Conservation (phyloP, 2,797 vertebrate species). For the Neosalanx taihuensis region DNA sequence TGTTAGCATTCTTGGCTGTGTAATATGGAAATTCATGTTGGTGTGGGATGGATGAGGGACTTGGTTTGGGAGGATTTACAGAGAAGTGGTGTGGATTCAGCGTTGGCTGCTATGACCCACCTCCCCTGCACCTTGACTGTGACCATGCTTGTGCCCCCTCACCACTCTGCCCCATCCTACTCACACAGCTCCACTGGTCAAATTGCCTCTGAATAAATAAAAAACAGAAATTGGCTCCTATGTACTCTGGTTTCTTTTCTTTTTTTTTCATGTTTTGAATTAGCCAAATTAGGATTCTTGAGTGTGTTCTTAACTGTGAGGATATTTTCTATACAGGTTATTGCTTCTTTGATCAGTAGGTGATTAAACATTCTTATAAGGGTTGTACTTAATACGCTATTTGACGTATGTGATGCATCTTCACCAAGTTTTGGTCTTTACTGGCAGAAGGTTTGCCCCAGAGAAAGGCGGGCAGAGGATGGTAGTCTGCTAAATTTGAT, state of each 20-base stretch:
- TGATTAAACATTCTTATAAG: no score
- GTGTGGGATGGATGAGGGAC: slow-evolving; percentile 85
- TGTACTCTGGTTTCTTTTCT: slow-evolving; percentile 52
- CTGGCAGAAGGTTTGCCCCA: neutral
- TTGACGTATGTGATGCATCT: no score
- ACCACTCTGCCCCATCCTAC: slow-evolving; percentile 68
- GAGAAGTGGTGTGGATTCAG: slow-evolving; percentile 84
- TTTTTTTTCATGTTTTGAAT: neutral
- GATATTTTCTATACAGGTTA: no score
- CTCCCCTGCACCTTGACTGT: slow-evolving; percentile 77
- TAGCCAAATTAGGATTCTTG: neutral
- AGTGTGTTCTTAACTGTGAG: neutral
- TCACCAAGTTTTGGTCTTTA: neutral
- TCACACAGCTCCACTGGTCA: slow-evolving; percentile 95
- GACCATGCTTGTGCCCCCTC: slow-evolving; percentile 87
- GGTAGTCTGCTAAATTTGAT: no score
- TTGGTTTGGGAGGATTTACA: slow-evolving; percentile 63
- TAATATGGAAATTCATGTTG: slow-evolving; percentile 84
- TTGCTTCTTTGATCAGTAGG: no score
- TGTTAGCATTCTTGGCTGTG: slow-evolving; percentile 84
- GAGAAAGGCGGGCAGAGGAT: neutral
- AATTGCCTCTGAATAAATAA: slow-evolving; percentile 95
- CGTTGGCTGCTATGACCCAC: slow-evolving; percentile 73
- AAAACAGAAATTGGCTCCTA: slow-evolving; percentile 74
- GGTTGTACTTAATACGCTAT: no score